A percentile compares a stretch with the other conserved stretches of the same genome.
Evolutionary conservation across 1,140 invertebrate genomes (phyloP).

Genomic region (Ruditapes philippinarum): DNA sequence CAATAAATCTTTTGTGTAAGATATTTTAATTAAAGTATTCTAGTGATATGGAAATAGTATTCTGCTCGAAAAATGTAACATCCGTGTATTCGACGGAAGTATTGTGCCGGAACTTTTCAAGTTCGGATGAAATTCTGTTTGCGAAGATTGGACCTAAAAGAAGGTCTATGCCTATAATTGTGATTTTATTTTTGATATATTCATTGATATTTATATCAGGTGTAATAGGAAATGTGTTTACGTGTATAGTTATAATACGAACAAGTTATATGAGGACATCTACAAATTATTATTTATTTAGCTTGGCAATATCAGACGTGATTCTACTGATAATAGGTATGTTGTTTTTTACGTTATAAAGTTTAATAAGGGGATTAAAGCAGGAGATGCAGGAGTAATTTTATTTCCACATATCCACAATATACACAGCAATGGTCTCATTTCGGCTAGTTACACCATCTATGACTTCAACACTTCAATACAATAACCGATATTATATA

Average conservation of each 20-base stretch:
- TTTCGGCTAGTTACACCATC: no score
- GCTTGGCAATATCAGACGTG: slow-evolving; percentile 96
- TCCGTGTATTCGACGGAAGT: neutral
- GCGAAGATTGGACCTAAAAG: slow-evolving; percentile 21
- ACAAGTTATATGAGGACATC: slow-evolving; percentile 94
- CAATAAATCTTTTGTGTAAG: no score
- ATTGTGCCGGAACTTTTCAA: slow-evolving; percentile 3
- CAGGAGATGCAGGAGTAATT: no score
- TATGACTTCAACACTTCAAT: no score
- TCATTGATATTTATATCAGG: slow-evolving; percentile 94
- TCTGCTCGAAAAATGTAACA: neutral
- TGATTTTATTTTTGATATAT: slow-evolving; percentile 91
- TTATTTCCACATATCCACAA: no score
- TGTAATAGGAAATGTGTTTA: slow-evolving; percentile 95
- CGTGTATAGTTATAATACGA: slow-evolving; percentile 96
- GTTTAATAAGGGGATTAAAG: no score
- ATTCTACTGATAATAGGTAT: slow-evolving; percentile 90
- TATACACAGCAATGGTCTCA: no score
- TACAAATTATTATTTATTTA: slow-evolving; percentile 96
- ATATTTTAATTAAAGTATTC: no score
- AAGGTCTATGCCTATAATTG: slow-evolving; percentile 64
- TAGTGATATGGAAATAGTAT: neutral
- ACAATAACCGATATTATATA: no score
- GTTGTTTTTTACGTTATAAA: no score
- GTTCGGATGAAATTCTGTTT: neutral